These are phyloP conservation scores for Percopsis omiscomaycus DNA, from an alignment of 2,797 vertebrate genomes.

Conservation along the genomic window DNA sequence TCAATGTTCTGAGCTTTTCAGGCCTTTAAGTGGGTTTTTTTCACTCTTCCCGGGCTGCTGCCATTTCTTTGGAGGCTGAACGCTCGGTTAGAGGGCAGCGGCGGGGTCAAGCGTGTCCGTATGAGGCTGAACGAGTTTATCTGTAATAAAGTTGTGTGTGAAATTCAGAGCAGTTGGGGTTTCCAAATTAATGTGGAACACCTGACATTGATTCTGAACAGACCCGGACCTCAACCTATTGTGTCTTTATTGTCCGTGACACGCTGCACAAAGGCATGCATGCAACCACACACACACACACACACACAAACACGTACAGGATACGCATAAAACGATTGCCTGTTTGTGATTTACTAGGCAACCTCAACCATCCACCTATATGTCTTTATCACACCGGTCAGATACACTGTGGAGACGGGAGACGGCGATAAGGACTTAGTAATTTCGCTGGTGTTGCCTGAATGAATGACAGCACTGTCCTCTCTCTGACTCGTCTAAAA, in stretches of 20 bases:
- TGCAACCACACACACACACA: conserved; percentile 3
- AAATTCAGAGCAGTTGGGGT: conserved; percentile 21
- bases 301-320: background rate
- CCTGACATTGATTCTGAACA: conserved; percentile 57
- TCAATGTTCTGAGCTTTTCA: conserved; percentile 43
- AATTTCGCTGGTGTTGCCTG: conserved; percentile 62
- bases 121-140: conserved; percentile 30
- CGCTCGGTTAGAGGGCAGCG: conserved; percentile 38
- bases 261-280: background rate
- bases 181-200: conserved; percentile 50
- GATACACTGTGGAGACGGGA: conserved; percentile 13
- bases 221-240: conserved; percentile 30
- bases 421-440: conserved; percentile 58
- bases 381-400: conserved; percentile 52
- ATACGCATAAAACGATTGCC: conserved; percentile 20
- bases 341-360: conserved; percentile 12
- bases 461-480: conserved; percentile 54
- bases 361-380: conserved; percentile 34
- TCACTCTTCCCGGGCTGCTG: conserved; percentile 64
- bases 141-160: conserved; percentile 26
- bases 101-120: conserved; percentile 26
- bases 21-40: conserved; percentile 70
- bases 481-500: conserved; percentile 24
- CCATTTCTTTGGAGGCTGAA: conserved; percentile 42
- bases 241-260: conserved; percentile 31